Evolutionary conservation across 2,113 vertebrate species (phyloP).

Genomic region (Cyphomyrus plagiostoma): DNA sequence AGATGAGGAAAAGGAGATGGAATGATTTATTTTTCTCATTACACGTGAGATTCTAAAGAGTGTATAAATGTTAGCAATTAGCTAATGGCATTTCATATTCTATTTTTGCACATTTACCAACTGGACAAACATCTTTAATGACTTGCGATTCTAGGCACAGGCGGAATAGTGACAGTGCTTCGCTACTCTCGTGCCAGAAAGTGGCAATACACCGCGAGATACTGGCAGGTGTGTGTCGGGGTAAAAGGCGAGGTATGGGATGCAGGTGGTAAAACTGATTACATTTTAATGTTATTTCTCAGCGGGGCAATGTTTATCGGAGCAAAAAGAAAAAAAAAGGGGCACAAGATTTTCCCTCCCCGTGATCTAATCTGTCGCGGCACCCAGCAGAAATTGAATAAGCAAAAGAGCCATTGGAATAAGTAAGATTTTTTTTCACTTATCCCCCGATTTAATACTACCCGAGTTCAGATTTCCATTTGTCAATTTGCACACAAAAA

Average conservation of each 20-base stretch:
- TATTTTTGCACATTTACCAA: conserved; percentile 4
- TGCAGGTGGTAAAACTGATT: conserved; percentile 31
- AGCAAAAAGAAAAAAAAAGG: not conserved
- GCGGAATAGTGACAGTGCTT: not conserved
- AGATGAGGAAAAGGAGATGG: not conserved
- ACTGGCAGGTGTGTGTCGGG: conserved; percentile 27
- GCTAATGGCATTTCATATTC: not conserved
- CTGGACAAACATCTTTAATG: not conserved
- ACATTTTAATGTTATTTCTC: conserved; percentile 32
- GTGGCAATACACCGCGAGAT: not conserved
- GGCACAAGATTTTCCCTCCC: not conserved
- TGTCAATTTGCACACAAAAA: not conserved
- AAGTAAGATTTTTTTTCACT: not conserved
- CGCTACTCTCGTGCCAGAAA: not conserved
- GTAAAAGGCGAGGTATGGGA: conserved; percentile 5
- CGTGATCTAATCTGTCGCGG: conserved; percentile 12
- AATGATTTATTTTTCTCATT: not conserved
- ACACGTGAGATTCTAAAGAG: conserved; percentile 4
- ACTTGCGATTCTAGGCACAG: not conserved
- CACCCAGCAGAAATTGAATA: conserved; percentile 19
- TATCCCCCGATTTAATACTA: conserved; percentile 1
- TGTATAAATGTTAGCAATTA: conserved; percentile 19
- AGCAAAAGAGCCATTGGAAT: not conserved
- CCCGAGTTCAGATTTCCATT: not conserved
- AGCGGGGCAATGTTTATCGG: conserved; percentile 15